Conservation (phyloP, 2,888 invertebrate genomes). For the Netelia melanura region DNA sequence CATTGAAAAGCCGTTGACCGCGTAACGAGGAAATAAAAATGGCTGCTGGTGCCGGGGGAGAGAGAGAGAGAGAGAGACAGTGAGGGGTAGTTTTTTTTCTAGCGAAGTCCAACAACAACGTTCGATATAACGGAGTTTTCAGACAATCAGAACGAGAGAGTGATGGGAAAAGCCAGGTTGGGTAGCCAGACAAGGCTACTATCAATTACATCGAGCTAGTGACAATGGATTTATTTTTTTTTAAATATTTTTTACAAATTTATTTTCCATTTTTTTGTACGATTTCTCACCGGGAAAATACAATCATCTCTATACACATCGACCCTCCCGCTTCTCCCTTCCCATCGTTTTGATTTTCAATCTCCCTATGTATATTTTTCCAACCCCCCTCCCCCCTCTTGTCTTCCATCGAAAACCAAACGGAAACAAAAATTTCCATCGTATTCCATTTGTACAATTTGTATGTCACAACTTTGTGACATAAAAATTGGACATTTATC, state of each 20-base stretch:
- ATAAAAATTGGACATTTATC: too few relatives aligned
- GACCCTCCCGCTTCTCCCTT: slow-evolving; percentile 5
- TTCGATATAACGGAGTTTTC: not conserved
- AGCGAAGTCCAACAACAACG: not conserved
- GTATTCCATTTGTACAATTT: too few relatives aligned
- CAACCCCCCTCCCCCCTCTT: not conserved
- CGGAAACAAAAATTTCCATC: not conserved
- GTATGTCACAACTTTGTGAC: too few relatives aligned
- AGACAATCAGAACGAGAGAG: not conserved
- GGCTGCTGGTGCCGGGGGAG: not conserved
- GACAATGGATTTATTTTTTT: slow-evolving; percentile 40
- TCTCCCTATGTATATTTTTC: not conserved
- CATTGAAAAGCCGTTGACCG: slow-evolving; percentile 48
- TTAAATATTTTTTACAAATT: not conserved
- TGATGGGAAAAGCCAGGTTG: slow-evolving; percentile 21
- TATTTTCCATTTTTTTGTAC: not conserved
- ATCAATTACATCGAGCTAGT: slow-evolving; percentile 54
- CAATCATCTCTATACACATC: slow-evolving; percentile 10
- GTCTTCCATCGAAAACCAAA: not conserved
- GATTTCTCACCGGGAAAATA: not conserved
- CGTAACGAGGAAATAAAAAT: slow-evolving; percentile 65
- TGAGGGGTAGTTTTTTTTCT: slow-evolving; percentile 19
- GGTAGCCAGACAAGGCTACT: slow-evolving; percentile 25
- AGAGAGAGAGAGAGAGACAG: not conserved
- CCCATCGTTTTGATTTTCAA: slow-evolving; percentile 28